phyloP scores from a whole-genome alignment of 2,113 vertebrate species.

The Gulo gulo region DNA sequence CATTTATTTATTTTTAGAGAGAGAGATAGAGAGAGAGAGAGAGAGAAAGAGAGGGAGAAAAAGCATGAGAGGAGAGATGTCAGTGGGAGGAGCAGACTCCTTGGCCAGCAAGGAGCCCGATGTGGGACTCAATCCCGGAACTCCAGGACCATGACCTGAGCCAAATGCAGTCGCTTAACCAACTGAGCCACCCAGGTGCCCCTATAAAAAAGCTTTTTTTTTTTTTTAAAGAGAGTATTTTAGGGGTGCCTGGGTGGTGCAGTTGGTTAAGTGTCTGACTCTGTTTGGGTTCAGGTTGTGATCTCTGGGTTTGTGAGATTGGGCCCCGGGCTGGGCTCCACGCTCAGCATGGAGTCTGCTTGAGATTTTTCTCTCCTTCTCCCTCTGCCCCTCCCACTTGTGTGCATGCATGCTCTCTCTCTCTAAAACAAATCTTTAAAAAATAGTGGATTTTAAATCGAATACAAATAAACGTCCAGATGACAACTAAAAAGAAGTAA shows the following conservation, averaged over 20 bases:
- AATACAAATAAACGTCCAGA: background rate
- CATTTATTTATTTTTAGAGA: no score
- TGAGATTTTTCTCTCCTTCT: background rate
- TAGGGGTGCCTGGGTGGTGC: background rate
- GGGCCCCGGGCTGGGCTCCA: background rate
- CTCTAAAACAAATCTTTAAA: background rate
- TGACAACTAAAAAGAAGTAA: background rate
- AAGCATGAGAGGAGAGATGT: no score
- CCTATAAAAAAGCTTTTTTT: no score
- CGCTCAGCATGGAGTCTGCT: background rate
- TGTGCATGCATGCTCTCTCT: background rate
- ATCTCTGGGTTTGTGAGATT: background rate
- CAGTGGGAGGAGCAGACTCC: no score
- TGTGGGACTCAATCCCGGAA: no score
- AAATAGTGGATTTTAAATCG: background rate
- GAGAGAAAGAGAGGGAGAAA: no score
- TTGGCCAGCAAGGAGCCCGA: no score
- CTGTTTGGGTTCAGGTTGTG: background rate
- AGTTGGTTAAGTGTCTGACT: background rate
- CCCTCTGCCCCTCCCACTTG: background rate
- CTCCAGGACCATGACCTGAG: no score
- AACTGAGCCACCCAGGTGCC: no score
- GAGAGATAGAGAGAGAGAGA: no score
- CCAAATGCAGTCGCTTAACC: no score
- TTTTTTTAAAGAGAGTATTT: background rate